A percentile compares a stretch with the other conserved stretches of the same genome.
Conservation (phyloP, 1,140 invertebrate genomes). For the Pomacea maculata region DNA sequence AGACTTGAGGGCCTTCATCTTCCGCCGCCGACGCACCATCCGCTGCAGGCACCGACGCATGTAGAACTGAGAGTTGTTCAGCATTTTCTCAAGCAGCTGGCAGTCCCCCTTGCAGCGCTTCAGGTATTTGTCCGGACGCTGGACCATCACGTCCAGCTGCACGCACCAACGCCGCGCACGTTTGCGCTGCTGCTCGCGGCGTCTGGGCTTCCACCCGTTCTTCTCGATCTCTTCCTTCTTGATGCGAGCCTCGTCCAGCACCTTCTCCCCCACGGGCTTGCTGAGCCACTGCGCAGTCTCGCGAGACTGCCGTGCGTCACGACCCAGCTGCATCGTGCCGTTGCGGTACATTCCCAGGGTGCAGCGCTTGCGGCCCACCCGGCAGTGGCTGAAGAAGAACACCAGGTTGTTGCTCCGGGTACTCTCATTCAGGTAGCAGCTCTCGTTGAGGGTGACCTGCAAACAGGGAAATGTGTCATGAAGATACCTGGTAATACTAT, state of each 20-base stretch:
- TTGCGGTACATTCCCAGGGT: constrained; percentile 15
- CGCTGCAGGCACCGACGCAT: constrained; percentile 6
- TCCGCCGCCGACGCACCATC: neutral
- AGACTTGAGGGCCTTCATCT: neutral
- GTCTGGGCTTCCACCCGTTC: neutral
- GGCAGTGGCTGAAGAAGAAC: constrained; percentile 10
- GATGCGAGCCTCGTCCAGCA: neutral
- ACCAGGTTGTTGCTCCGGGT: constrained; percentile 1
- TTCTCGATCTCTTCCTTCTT: neutral
- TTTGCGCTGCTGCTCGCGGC: constrained; percentile 7
- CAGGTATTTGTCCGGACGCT: constrained; percentile 4
- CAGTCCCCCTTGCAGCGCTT: constrained; percentile 15
- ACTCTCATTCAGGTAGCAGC: constrained; percentile 15
- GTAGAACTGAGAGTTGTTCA: neutral
- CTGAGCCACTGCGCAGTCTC: constrained; percentile 13
- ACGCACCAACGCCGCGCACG: constrained; percentile 14
- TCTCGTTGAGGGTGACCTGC: neutral
- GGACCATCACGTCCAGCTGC: constrained; percentile 12
- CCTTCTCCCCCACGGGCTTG: neutral
- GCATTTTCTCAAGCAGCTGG: constrained; percentile 5
- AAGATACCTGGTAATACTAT: too few species aligned
- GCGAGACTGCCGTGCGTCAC: neutral
- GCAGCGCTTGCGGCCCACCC: constrained; percentile 5
- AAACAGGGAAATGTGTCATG: too few species aligned
- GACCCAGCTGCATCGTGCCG: constrained; percentile 17